Percentiles rank a stretch among this genome's conserved stretches.
phyloP scores from a whole-genome alignment of 1,140 invertebrate species.

The Cheumatopsyche charites region DNA sequence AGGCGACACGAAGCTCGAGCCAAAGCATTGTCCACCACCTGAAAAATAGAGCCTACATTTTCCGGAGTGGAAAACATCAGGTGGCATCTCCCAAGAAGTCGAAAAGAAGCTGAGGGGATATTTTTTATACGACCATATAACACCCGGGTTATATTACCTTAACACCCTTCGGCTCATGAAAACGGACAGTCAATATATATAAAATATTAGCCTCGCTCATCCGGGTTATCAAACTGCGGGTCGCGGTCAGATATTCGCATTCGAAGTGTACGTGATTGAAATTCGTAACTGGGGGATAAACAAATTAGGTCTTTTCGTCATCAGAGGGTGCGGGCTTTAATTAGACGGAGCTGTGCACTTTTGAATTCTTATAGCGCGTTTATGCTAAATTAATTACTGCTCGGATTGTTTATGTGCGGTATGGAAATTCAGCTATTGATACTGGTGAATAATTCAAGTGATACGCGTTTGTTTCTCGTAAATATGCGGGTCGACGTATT shows the following conservation, averaged over 20 bases:
- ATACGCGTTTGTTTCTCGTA: too few species aligned
- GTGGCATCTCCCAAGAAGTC: neutral
- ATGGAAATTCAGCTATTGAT: neutral
- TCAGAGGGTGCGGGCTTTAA: neutral
- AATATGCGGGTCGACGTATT: too few species aligned
- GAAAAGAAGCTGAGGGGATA: neutral
- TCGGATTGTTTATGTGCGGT: too few species aligned
- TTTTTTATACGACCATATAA: neutral
- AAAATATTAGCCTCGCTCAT: conserved; percentile 30
- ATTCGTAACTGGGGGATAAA: too few species aligned
- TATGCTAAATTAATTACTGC: too few species aligned
- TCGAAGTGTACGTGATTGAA: too few species aligned
- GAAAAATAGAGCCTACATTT: conserved; percentile 17
- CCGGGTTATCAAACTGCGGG: conserved; percentile 3
- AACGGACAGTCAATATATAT: conserved; percentile 27
- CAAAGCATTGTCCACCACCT: neutral
- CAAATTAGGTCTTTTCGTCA: conserved; percentile 1
- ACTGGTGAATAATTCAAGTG: neutral
- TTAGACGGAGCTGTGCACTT: too few species aligned
- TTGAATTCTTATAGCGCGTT: too few species aligned
- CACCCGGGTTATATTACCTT: conserved; percentile 23
- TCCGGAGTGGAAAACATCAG: neutral
- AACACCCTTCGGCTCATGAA: conserved; percentile 21
- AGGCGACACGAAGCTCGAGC: too few species aligned
- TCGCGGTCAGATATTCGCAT: neutral